Conservation (phyloP, 2,888 invertebrate species). For the Urechis unicinctus region DNA sequence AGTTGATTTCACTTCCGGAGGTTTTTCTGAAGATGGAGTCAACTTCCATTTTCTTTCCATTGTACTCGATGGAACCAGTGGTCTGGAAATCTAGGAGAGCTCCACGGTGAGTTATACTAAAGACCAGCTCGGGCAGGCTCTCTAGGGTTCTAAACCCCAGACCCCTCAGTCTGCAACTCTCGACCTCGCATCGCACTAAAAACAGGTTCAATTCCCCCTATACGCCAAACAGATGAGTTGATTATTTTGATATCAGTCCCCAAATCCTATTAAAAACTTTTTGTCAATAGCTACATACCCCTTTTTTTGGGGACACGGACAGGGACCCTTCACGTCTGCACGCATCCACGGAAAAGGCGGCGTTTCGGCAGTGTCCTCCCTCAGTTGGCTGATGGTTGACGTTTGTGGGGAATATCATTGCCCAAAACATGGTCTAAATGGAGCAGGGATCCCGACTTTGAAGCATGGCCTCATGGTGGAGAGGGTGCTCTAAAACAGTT, state of each 20-base stretch:
- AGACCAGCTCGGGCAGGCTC: too few species aligned
- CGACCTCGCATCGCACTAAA: conserved; percentile 9
- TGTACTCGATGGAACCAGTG: conserved; percentile 4
- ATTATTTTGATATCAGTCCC: neutral
- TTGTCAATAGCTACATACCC: conserved; percentile 43
- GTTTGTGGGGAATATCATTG: conserved; percentile 50
- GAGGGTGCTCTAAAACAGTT: conserved; percentile 61
- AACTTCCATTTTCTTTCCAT: conserved; percentile 10
- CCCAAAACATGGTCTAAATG: conserved; percentile 69
- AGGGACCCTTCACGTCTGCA: conserved; percentile 60
- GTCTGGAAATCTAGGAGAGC: conserved; percentile 7
- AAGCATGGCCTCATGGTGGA: conserved; percentile 59
- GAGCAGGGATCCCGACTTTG: conserved; percentile 45
- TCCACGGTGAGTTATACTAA: conserved; percentile 3
- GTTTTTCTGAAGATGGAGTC: conserved; percentile 8
- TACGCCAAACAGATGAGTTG: too few species aligned
- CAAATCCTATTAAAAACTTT: neutral
- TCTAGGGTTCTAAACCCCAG: conserved; percentile 66
- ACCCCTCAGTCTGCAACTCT: neutral
- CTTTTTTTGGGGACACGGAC: conserved; percentile 64
- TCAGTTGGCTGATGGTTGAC: conserved; percentile 36
- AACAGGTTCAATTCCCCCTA: neutral
- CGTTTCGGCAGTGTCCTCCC: conserved; percentile 57
- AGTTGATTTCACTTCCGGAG: neutral
- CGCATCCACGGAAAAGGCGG: conserved; percentile 66